These are phyloP conservation scores for Salvator merianae DNA, from an alignment of 2,113 vertebrate genomes.

Conservation along the genomic window DNA sequence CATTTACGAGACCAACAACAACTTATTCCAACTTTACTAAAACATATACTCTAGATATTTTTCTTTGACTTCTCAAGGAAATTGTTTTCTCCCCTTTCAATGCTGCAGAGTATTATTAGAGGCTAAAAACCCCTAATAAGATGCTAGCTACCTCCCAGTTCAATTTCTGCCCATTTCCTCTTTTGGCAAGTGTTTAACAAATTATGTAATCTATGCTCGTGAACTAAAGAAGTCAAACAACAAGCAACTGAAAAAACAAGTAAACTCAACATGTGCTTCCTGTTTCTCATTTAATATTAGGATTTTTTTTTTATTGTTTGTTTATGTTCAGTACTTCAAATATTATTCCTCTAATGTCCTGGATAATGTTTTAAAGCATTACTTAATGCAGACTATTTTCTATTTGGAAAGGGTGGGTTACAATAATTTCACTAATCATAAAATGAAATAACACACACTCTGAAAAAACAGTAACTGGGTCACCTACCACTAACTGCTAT, in stretches of 20 bases:
- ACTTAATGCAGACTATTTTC: not conserved
- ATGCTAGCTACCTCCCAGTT: not conserved
- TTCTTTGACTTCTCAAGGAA: not conserved
- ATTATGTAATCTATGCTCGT: conserved; percentile 15
- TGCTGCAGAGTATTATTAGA: not conserved
- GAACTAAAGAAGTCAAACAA: conserved; percentile 7
- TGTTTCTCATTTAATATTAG: conserved; percentile 7
- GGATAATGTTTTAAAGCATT: not conserved
- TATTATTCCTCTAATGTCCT: not conserved
- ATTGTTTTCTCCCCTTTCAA: not conserved
- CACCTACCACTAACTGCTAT: not conserved
- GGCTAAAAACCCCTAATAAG: not conserved
- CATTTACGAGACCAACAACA: not conserved
- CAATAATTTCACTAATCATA: not conserved
- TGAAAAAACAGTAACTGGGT: not conserved
- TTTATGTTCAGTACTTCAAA: not conserved
- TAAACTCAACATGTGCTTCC: not conserved
- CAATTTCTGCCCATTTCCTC: not conserved
- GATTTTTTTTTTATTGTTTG: not conserved
- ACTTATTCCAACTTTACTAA: not conserved
- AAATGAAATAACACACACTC: not conserved
- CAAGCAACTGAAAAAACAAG: not conserved
- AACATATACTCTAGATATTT: not conserved
- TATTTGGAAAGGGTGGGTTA: not conserved
- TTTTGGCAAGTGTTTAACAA: not conserved